A percentile compares a stretch with the other conserved stretches of the same genome.
These are phyloP conservation scores for Peromyscus polionotus DNA, from an alignment of 2,113 vertebrate genomes.

Conservation along the genomic window DNA sequence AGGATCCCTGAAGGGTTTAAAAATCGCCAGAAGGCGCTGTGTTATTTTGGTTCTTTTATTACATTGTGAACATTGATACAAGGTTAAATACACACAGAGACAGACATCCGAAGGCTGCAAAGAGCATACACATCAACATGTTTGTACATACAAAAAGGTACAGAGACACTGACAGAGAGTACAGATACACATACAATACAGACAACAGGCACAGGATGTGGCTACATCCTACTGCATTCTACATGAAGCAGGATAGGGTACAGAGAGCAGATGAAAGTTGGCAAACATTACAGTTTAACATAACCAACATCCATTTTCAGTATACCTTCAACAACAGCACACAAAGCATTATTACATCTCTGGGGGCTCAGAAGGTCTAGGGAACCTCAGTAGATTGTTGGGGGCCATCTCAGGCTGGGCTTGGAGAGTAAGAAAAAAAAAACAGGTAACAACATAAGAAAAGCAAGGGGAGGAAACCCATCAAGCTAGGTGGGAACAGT, in stretches of 20 bases:
- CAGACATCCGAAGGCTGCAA: constrained; percentile 64
- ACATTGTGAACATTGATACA: constrained; percentile 71
- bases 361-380: not conserved
- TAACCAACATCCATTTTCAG: constrained; percentile 36
- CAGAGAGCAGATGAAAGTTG: constrained; percentile 41
- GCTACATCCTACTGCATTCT: not conserved
- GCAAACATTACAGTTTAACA: constrained; percentile 51
- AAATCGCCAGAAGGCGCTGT: constrained; percentile 75
- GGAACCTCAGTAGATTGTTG: not conserved
- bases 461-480: not conserved
- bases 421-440: not conserved
- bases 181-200: constrained; percentile 35
- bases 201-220: not conserved
- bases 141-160: constrained; percentile 62
- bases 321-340: constrained; percentile 56
- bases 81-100: constrained; percentile 72
- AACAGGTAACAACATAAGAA: not conserved
- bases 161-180: constrained; percentile 60
- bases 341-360: constrained; percentile 53
- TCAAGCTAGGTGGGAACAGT: not conserved
- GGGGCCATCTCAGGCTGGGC: not conserved
- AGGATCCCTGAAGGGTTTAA: constrained; percentile 70
- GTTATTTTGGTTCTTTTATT: constrained; percentile 81
- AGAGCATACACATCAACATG: constrained; percentile 60
- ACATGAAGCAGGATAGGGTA: constrained; percentile 27